Conservation (phyloP, 2,113 vertebrate species). For the Perccottus glenii region DNA sequence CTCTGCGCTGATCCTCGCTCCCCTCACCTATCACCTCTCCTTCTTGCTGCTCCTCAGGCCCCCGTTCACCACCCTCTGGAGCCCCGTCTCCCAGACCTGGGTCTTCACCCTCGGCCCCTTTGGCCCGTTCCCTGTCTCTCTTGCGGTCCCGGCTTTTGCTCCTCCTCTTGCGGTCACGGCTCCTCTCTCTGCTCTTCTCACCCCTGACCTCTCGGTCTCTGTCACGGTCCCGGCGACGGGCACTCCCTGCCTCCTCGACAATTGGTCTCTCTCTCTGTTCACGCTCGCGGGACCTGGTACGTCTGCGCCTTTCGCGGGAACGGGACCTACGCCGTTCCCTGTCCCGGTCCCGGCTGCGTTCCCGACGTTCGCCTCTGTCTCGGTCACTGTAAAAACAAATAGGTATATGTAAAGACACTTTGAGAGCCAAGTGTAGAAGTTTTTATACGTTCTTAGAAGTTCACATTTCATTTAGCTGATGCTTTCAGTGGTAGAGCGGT, state of each 20-base stretch:
- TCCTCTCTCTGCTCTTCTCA: conserved; percentile 77
- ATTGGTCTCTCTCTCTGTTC: conserved; percentile 60
- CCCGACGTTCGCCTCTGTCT: conserved; percentile 79
- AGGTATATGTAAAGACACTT: neutral
- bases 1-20: conserved; percentile 67
- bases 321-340: conserved; percentile 83
- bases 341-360: conserved; percentile 84
- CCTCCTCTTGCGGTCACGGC: conserved; percentile 76
- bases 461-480: no score
- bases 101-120: conserved; percentile 78
- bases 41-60: conserved; percentile 82
- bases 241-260: conserved; percentile 50
- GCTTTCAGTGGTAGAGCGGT: no score
- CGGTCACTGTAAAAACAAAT: conserved; percentile 50
- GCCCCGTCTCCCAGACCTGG: conserved; percentile 48
- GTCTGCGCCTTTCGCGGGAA: conserved; percentile 84
- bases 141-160: conserved; percentile 79
- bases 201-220: conserved; percentile 58
- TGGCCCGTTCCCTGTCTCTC: conserved; percentile 81
- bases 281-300: conserved; percentile 81
- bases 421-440: neutral
- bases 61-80: conserved; percentile 58
- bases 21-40: conserved; percentile 70
- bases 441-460: no score
- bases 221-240: conserved; percentile 68